Evolutionary conservation across 2,888 invertebrate genomes (phyloP).

Genomic region (Falcaria lacertinaria): DNA sequence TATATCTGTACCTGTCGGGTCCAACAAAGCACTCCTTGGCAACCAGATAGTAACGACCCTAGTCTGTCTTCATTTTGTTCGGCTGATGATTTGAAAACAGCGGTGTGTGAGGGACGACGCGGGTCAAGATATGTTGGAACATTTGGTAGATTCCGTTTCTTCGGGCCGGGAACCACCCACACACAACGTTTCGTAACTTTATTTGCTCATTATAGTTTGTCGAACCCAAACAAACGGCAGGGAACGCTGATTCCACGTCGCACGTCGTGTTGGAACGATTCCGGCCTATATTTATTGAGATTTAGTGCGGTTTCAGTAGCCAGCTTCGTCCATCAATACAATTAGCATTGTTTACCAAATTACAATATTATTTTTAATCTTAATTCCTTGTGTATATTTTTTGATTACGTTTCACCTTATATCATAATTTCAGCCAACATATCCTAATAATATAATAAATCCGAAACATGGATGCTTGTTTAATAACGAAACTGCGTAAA

Average conservation of each 20-base stretch:
- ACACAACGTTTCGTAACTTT: slow-evolving; percentile 32
- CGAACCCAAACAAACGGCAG: slow-evolving; percentile 27
- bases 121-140: slow-evolving; percentile 13
- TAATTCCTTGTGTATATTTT: no score
- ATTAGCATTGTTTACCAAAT: no score
- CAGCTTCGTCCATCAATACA: no score
- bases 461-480: no score
- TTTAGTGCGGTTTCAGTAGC: not conserved
- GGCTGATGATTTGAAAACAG: not conserved
- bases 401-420: no score
- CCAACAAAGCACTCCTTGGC: not conserved
- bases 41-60: not conserved
- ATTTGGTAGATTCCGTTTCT: slow-evolving; percentile 13
- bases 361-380: no score
- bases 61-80: slow-evolving; percentile 2
- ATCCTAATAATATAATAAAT: no score
- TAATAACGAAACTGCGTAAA: no score
- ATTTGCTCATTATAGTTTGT: slow-evolving; percentile 40
- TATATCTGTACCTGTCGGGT: slow-evolving; percentile 8
- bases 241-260: slow-evolving; percentile 3
- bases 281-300: slow-evolving; percentile 1
- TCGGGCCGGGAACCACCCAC: slow-evolving; percentile 32
- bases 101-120: not conserved
- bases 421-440: no score
- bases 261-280: slow-evolving; percentile 1